Percentiles rank a stretch among this genome's conserved stretches.
These are phyloP conservation scores for Eristalis intricaria DNA, from an alignment of 2,888 invertebrate species.

Conservation along the genomic window DNA sequence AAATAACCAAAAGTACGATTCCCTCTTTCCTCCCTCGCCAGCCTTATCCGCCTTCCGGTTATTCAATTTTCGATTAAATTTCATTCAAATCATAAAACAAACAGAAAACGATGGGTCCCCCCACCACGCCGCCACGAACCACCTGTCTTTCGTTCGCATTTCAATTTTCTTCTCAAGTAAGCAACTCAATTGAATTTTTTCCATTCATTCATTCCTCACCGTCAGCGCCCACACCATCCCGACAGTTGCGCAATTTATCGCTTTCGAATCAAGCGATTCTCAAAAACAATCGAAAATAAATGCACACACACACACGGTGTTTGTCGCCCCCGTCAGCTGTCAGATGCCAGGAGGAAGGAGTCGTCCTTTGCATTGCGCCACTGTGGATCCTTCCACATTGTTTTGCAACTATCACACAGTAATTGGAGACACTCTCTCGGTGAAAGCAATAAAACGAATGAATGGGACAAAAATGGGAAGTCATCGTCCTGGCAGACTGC, in stretches of 20 bases:
- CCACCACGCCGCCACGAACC: slow-evolving; percentile 2
- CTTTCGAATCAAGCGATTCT: slow-evolving; percentile 28
- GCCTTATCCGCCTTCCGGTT: background rate
- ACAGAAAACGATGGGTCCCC: background rate
- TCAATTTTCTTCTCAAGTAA: slow-evolving; percentile 57
- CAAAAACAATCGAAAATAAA: slow-evolving; percentile 49
- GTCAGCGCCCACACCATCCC: background rate
- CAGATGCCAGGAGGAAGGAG: slow-evolving; percentile 15
- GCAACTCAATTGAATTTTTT: slow-evolving; percentile 62
- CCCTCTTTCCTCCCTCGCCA: background rate
- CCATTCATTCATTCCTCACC: slow-evolving; percentile 35
- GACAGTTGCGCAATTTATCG: slow-evolving; percentile 74
- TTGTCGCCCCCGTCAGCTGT: slow-evolving; percentile 21
- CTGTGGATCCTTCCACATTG: slow-evolving; percentile 7
- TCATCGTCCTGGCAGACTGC: slow-evolving; percentile 46
- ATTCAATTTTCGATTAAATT: slow-evolving; percentile 37
- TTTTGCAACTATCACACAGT: slow-evolving; percentile 47
- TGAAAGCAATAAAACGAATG: background rate
- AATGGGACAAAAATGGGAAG: background rate
- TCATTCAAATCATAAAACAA: slow-evolving; percentile 29
- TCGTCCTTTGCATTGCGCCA: background rate
- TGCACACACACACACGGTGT: slow-evolving; percentile 6
- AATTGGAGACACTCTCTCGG: slow-evolving; percentile 42
- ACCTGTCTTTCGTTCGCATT: slow-evolving; percentile 56
- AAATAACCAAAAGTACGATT: slow-evolving; percentile 11